Evolutionary conservation across 2,888 invertebrate genomes (phyloP).

Genomic region (Mimachlamys varia): DNA sequence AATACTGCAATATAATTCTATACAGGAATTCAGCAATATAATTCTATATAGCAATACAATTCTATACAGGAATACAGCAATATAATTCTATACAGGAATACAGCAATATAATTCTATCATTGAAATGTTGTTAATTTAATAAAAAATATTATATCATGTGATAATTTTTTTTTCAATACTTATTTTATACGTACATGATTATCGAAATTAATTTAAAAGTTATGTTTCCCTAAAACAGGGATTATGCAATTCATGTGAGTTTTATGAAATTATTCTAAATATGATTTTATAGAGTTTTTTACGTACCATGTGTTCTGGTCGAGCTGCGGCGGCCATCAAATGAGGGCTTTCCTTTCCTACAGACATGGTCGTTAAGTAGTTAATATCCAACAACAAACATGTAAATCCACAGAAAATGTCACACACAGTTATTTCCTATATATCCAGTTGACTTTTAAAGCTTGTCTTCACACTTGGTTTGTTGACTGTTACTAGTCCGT

Average conservation of each 20-base stretch:
- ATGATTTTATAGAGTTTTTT: too few relatives aligned
- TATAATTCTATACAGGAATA: not conserved
- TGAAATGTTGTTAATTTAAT: too few relatives aligned
- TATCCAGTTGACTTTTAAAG: not conserved
- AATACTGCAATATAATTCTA: not conserved
- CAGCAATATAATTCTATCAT: not conserved
- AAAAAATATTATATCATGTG: too few relatives aligned
- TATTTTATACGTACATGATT: too few relatives aligned
- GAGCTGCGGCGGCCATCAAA: not conserved
- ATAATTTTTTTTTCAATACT: too few relatives aligned
- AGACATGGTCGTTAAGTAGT: not conserved
- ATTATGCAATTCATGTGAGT: too few relatives aligned
- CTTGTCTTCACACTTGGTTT: conserved; percentile 23
- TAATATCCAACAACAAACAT: not conserved
- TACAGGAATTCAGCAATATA: not conserved
- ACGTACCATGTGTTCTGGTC: conserved; percentile 11
- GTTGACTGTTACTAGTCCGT: not conserved
- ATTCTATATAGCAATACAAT: too few relatives aligned
- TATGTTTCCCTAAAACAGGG: too few relatives aligned
- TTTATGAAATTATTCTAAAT: too few relatives aligned
- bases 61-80: conserved; percentile 34
- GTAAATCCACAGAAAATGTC: not conserved
- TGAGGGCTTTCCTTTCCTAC: not conserved
- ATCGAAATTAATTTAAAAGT: too few relatives aligned
- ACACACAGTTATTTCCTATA: not conserved